phyloP scores from a whole-genome alignment of 2,113 vertebrate species.

The Progne subis region DNA sequence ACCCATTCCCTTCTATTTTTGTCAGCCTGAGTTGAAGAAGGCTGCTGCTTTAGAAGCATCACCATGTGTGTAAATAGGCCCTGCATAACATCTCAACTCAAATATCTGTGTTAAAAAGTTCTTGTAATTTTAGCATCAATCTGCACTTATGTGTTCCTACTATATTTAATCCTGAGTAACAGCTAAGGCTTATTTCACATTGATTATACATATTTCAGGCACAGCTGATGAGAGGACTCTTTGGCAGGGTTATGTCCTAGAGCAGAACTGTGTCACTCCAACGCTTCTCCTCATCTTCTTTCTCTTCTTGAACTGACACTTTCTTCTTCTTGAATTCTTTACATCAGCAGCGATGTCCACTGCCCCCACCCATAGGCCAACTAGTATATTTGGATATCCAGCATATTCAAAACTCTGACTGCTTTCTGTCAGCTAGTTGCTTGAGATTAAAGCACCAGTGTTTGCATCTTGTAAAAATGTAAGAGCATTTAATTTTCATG shows the following conservation, averaged over 20 bases:
- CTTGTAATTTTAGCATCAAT: neutral
- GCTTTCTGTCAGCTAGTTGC: neutral
- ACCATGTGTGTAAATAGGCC: neutral
- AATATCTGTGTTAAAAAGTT: neutral
- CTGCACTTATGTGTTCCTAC: neutral
- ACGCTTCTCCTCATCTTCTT: neutral
- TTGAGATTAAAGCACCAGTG: neutral
- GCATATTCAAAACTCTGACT: neutral
- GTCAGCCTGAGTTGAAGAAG: neutral
- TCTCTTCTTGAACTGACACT: slow-evolving; percentile 10
- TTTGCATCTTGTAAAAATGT: neutral
- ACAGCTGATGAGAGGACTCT: neutral
- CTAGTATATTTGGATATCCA: neutral
- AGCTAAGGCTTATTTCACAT: neutral
- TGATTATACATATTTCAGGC: neutral
- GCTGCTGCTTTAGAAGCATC: neutral
- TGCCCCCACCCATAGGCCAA: neutral
- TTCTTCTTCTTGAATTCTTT: slow-evolving; percentile 19
- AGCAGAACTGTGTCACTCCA: slow-evolving; percentile 21
- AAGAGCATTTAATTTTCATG: neutral
- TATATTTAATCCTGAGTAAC: slow-evolving; percentile 5
- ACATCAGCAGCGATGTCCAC: neutral
- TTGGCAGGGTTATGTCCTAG: neutral
- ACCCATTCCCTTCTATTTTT: neutral
- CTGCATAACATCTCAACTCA: neutral